Evolutionary conservation across 2,888 invertebrate species (phyloP), one percentile per base, ranked within the genome.

Genomic region (Rhagophthalmus giganteus): DNA sequence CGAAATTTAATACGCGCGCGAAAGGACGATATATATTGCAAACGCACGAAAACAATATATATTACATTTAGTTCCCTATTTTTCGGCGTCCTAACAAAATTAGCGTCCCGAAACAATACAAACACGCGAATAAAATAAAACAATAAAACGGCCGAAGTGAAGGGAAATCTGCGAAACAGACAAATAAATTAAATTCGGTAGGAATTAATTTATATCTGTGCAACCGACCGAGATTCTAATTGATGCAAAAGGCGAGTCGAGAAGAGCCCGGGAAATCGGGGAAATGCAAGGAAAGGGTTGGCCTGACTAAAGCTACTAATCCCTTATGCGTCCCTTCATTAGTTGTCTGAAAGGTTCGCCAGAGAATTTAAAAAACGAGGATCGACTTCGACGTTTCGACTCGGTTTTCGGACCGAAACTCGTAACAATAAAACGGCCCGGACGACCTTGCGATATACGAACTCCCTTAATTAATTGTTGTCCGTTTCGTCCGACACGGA

Each of bases 231-330:
- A 55, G 59, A 60, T 62, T 57, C 62, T 65, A 65, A 67, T 64
- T 63, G 64, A 63, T 61, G 65, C 62, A 59, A 54, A 54, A 42
- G 48, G 52, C 54, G 37, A 45, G 41, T 37, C 39, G 58, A 62
- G 58, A 60, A 65, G 62, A 60, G 54, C 61, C 20, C 55, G 57
- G 58, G 65, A 64, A 68, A 64, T 64, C 64, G 60, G 58, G 64
- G 63, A 64, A 63, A 59, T 60, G 63, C 64, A 62, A 55, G 58
- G 57, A 62, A 66, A 64, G 67, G 67, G 65, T 63, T 61, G 62
- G 60, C 51, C 57, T 39, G 46, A 53, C 49, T 35, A 32, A 31
- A 53, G 55, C 39, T 51, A 45, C 48, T 35, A 54, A 52, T 57
- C 54, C 51, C 52, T 40, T 28, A 49, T 28, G 54, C 50, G 47